Conservation (phyloP, 2,113 vertebrate genomes). For the Leptocoma aspasia region DNA sequence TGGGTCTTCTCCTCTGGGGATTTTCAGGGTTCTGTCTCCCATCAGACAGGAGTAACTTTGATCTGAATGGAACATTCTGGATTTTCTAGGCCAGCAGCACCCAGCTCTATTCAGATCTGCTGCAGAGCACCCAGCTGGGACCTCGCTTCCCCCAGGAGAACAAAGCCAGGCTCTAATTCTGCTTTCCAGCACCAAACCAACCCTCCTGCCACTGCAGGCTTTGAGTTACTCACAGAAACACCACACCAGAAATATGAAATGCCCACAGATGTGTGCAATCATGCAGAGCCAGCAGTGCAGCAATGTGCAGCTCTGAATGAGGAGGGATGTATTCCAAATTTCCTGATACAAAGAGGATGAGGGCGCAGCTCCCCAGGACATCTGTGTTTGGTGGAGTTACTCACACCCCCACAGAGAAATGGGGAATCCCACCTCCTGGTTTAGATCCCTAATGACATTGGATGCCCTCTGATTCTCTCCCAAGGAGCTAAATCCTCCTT, state of each 20-base stretch:
- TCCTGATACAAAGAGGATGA: not conserved
- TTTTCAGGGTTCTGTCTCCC: not conserved
- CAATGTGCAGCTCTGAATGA: not conserved
- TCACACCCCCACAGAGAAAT: not conserved
- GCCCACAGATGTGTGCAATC: not conserved
- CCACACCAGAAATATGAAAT: not conserved
- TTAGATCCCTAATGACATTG: not conserved
- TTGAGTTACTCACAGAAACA: not conserved
- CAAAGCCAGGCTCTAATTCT: not conserved
- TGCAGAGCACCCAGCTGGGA: not conserved
- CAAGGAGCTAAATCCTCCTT: not conserved
- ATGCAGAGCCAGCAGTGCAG: not conserved
- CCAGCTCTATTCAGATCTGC: not conserved
- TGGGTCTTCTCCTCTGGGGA: not conserved
- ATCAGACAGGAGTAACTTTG: conserved; percentile 34
- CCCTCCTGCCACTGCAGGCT: not conserved
- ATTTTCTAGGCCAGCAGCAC: conserved; percentile 1
- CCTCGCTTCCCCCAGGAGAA: not conserved
- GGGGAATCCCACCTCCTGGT: not conserved
- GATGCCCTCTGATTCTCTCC: not conserved
- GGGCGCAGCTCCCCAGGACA: not conserved
- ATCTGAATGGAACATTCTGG: not conserved
- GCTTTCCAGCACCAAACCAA: not conserved
- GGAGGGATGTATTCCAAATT: not conserved
- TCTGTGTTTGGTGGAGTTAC: not conserved